Evolutionary conservation across 2,888 invertebrate species (phyloP).

Genomic region (Lithophane ornitopus): DNA sequence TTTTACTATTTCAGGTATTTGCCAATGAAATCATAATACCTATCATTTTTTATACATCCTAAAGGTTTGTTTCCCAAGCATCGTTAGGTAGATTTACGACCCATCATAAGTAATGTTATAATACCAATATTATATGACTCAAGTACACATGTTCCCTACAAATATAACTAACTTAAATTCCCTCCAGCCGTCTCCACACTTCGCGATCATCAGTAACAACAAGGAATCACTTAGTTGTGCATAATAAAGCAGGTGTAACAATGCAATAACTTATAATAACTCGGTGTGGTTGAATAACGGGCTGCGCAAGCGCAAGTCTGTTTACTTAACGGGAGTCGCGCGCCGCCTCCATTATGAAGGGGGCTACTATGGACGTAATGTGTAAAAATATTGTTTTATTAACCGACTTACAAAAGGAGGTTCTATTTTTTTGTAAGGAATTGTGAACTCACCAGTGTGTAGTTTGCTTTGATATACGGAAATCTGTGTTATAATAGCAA

Average conservation of each 20-base stretch:
- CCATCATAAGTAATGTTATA: background rate
- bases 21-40: background rate
- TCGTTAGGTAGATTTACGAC: background rate
- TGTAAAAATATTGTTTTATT: slow-evolving; percentile 16
- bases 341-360: slow-evolving; percentile 40
- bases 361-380: slow-evolving; percentile 28
- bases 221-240: slow-evolving; percentile 55
- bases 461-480: slow-evolving; percentile 5
- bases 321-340: slow-evolving; percentile 77
- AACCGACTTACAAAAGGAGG: background rate
- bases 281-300: slow-evolving; percentile 68
- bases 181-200: slow-evolving; percentile 23
- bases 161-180: background rate
- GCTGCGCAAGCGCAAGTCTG: slow-evolving; percentile 65
- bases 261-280: slow-evolving; percentile 66
- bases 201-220: slow-evolving; percentile 42
- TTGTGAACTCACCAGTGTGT: background rate
- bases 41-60: no score
- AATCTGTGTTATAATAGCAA: slow-evolving; percentile 22
- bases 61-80: background rate
- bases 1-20: background rate
- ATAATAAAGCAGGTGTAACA: slow-evolving; percentile 62
- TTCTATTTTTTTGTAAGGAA: background rate
- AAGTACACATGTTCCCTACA: background rate
- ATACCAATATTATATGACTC: no score